A percentile compares a stretch with the other conserved stretches of the same genome.
phyloP scores from a whole-genome alignment of 2,797 vertebrate genomes.

The Lagocephalus sceleratus region DNA sequence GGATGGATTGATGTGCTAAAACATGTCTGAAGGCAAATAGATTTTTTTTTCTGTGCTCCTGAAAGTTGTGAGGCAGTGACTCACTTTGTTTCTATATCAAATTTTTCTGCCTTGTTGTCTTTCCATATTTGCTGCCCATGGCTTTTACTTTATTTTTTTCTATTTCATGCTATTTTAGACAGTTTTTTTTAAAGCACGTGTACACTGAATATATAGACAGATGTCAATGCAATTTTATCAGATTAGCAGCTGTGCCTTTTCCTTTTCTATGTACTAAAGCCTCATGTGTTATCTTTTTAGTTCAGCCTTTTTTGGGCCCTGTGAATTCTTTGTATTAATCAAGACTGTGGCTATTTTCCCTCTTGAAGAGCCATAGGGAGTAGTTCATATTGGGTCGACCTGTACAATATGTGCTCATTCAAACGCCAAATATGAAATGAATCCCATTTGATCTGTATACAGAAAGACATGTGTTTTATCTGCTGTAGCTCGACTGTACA shows the following conservation, averaged over 20 bases:
- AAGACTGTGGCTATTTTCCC: slow-evolving; percentile 15
- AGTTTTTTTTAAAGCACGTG: too few relatives aligned
- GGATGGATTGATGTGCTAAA: slow-evolving; percentile 60
- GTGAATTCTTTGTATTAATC: slow-evolving; percentile 19
- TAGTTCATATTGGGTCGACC: slow-evolving; percentile 14
- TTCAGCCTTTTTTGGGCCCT: background rate
- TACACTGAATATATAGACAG: too few relatives aligned
- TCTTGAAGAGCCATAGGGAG: background rate
- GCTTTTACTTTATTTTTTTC: background rate
- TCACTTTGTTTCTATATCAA: slow-evolving; percentile 35
- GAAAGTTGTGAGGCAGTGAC: slow-evolving; percentile 36
- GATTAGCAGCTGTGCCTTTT: slow-evolving; percentile 47
- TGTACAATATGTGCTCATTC: slow-evolving; percentile 28
- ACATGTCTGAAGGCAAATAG: slow-evolving; percentile 63
- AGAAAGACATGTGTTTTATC: slow-evolving; percentile 36
- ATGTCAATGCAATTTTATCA: slow-evolving; percentile 26
- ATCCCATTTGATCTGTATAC: slow-evolving; percentile 31
- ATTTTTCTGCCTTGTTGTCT: slow-evolving; percentile 17
- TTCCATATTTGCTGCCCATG: slow-evolving; percentile 1
- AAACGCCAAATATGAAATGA: slow-evolving; percentile 19
- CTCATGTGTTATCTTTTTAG: slow-evolving; percentile 24
- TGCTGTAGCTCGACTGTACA: slow-evolving; percentile 19
- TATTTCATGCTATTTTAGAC: slow-evolving; percentile 9
- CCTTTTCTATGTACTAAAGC: slow-evolving; percentile 22
- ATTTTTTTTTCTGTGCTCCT: slow-evolving; percentile 50